Conservation (phyloP, 2,797 vertebrate species). For the Enteromius afrohamiltoni region DNA sequence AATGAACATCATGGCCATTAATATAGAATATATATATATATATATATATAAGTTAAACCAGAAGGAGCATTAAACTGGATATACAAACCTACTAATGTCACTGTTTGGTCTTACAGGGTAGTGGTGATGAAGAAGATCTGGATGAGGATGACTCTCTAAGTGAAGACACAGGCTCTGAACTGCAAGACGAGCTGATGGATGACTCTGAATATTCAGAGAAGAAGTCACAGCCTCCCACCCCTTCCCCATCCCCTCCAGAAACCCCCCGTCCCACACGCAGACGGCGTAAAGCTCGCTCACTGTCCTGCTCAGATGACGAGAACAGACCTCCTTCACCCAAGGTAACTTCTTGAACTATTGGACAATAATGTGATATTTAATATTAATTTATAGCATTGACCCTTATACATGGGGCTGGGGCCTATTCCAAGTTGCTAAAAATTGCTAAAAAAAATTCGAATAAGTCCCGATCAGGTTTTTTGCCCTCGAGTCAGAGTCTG, state of each 20-base stretch:
- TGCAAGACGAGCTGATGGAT: slow-evolving; percentile 91
- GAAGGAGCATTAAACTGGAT: background rate
- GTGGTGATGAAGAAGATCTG: slow-evolving; percentile 92
- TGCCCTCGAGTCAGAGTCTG: no score
- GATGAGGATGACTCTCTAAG: slow-evolving; percentile 95
- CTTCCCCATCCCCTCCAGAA: slow-evolving; percentile 81
- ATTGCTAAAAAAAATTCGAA: background rate
- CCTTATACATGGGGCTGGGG: background rate
- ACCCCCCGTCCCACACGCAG: slow-evolving; percentile 81
- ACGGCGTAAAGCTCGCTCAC: slow-evolving; percentile 86
- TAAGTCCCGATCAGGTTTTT: no score
- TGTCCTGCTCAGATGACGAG: slow-evolving; percentile 92
- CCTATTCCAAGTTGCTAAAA: background rate
- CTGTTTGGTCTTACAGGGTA: slow-evolving; percentile 79
- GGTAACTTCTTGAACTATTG: slow-evolving; percentile 72
- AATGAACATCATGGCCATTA: background rate
- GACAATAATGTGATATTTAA: background rate
- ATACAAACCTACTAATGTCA: background rate
- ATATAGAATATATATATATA: background rate
- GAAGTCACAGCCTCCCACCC: slow-evolving; percentile 88
- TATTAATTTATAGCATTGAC: background rate
- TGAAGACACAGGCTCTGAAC: slow-evolving; percentile 91
- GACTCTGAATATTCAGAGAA: slow-evolving; percentile 92
- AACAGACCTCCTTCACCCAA: slow-evolving; percentile 93
- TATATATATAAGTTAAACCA: background rate